A percentile compares a stretch with the other conserved stretches of the same genome.
Evolutionary conservation across 37 sponge, comb jelly and placozoan species (phyloP).

Genomic region (Ephydatia muelleri): DNA sequence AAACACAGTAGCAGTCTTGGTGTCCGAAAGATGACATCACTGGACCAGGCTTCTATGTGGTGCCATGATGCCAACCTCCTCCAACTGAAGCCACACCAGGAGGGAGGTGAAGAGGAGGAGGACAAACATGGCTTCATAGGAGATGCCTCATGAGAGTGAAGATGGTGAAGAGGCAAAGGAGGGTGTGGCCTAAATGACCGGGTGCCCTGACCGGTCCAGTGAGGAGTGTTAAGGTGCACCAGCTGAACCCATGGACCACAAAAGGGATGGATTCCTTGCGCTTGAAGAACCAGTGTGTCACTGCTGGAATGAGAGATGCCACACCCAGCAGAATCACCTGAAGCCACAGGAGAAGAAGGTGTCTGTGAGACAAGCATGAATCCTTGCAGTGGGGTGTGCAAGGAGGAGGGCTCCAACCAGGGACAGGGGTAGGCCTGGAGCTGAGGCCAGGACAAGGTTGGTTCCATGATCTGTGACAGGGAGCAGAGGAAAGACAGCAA

Average conservation of each 20-base stretch:
- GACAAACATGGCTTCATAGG: constrained; percentile 63
- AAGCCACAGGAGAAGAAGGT: constrained; percentile 5
- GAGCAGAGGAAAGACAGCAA: constrained; percentile 69
- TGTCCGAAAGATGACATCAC: background rate
- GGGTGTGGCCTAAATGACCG: constrained; percentile 47
- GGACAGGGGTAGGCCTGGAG: constrained; percentile 14
- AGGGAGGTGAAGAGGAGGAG: constrained; percentile 38
- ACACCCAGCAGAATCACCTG: constrained; percentile 25
- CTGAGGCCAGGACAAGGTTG: constrained; percentile 43
- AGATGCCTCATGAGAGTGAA: constrained; percentile 70
- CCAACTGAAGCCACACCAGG: constrained; percentile 66
- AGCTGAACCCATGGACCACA: constrained; percentile 33
- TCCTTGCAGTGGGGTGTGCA: background rate
- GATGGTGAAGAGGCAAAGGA: constrained; percentile 48
- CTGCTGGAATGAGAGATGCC: constrained; percentile 37
- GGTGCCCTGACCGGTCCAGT: constrained; percentile 38
- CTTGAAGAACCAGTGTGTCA: constrained; percentile 32
- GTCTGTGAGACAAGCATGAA: background rate
- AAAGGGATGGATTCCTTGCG: constrained; percentile 49
- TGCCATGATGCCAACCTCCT: background rate
- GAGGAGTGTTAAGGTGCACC: constrained; percentile 22
- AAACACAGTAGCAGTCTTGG: constrained; percentile 20
- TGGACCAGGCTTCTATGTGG: background rate
- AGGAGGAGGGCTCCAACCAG: background rate
- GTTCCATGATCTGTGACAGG: constrained; percentile 55